These are phyloP conservation scores for Drosophila asahinai DNA, from an alignment of 1,140 invertebrate genomes.

Conservation along the genomic window DNA sequence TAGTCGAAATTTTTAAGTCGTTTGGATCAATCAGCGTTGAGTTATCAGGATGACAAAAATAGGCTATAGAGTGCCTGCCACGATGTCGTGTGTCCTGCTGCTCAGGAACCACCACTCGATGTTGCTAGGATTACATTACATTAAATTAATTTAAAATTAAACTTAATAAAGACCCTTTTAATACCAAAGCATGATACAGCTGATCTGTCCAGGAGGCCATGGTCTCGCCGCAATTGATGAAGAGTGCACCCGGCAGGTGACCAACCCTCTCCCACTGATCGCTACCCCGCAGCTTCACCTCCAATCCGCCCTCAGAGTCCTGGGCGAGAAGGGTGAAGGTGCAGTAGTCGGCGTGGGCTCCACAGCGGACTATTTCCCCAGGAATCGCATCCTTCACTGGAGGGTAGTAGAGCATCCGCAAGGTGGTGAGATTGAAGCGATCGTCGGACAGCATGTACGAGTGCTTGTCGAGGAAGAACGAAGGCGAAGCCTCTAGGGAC, in stretches of 20 bases:
- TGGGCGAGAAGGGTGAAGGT: constrained; percentile 91
- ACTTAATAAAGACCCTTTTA: too few species aligned
- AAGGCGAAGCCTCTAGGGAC: constrained; percentile 77
- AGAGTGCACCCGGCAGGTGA: constrained; percentile 91
- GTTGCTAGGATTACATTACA: constrained; percentile 85
- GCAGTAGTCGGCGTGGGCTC: constrained; percentile 91
- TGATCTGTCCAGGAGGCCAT: constrained; percentile 91
- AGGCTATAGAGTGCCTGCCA: constrained; percentile 90
- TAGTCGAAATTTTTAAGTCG: constrained; percentile 78
- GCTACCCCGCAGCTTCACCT: constrained; percentile 88
- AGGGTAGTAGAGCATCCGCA: constrained; percentile 89
- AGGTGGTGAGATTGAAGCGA: constrained; percentile 88
- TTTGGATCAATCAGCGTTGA: constrained; percentile 87
- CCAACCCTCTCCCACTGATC: constrained; percentile 91
- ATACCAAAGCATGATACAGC: constrained; percentile 89
- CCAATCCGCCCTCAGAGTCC: constrained; percentile 88
- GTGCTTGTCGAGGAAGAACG: constrained; percentile 87
- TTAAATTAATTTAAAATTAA: not conserved
- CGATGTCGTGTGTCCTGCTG: constrained; percentile 86
- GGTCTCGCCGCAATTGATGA: constrained; percentile 93
- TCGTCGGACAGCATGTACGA: constrained; percentile 87
- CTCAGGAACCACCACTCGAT: constrained; percentile 90
- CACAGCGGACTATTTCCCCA: constrained; percentile 87
- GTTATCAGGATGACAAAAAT: constrained; percentile 90
- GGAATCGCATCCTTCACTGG: constrained; percentile 86